A percentile compares a stretch with the other conserved stretches of the same genome.
Conservation (phyloP, 2,113 vertebrate genomes). For the Seriola dumerili region DNA sequence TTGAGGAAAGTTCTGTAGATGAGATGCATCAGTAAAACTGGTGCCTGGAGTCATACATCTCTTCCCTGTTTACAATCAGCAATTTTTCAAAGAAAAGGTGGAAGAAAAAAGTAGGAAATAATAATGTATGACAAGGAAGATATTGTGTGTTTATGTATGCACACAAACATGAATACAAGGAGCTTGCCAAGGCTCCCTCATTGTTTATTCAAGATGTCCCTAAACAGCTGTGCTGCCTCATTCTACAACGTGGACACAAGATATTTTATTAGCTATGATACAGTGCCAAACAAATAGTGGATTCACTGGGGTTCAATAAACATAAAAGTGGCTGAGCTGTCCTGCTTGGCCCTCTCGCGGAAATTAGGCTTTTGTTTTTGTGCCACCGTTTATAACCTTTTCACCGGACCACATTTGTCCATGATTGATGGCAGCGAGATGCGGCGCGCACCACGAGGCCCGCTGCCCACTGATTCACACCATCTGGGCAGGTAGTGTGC, state of each 20-base stretch:
- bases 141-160: not conserved
- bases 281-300: conserved; percentile 22
- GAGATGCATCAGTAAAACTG: conserved; percentile 1
- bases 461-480: conserved; percentile 48
- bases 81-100: not conserved
- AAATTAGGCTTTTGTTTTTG: conserved; percentile 34
- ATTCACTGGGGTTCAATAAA: conserved; percentile 19
- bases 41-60: conserved; percentile 38
- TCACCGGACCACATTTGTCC: conserved; percentile 45
- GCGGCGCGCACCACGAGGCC: not conserved
- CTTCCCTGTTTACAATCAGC: conserved; percentile 7
- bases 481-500: conserved; percentile 68
- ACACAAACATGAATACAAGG: not conserved
- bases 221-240: conserved; percentile 17
- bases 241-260: conserved; percentile 4
- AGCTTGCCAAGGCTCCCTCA: conserved; percentile 6
- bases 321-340: conserved; percentile 20
- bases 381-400: conserved; percentile 54
- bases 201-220: conserved; percentile 25
- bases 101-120: not conserved
- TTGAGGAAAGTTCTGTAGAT: conserved; percentile 21
- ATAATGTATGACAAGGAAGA: not conserved
- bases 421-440: conserved; percentile 62
- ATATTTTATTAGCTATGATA: conserved; percentile 36
- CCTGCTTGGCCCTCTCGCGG: not conserved